Conservation (phyloP, 2,888 invertebrate species). For the Drosophila mettleri region DNA sequence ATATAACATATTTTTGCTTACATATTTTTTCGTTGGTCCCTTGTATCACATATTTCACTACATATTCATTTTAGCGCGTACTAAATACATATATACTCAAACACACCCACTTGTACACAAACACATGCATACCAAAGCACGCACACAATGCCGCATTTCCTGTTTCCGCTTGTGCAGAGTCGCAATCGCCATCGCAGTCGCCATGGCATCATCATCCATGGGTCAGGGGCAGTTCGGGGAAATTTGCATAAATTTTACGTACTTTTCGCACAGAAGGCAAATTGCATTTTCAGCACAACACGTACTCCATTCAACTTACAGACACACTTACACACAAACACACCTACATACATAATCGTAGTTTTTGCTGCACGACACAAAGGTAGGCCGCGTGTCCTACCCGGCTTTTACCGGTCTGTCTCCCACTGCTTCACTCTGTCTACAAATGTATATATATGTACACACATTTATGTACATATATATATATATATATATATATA, state of each 20-base stretch:
- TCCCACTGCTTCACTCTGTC: constrained; percentile 29
- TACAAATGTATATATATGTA: not conserved
- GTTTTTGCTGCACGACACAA: constrained; percentile 56
- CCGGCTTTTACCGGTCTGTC: constrained; percentile 12
- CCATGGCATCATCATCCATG: constrained; percentile 22
- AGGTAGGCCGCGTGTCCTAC: constrained; percentile 72
- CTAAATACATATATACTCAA: constrained; percentile 44
- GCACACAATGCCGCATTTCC: constrained; percentile 73
- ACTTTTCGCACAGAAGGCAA: constrained; percentile 79
- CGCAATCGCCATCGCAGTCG: constrained; percentile 46
- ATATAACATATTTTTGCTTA: constrained; percentile 17
- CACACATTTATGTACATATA: not conserved
- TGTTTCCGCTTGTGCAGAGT: constrained; percentile 72
- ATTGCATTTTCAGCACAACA: constrained; percentile 80
- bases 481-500: constrained; percentile 11
- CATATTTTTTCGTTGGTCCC: constrained; percentile 21
- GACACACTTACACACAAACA: constrained; percentile 10
- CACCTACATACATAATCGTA: constrained; percentile 42
- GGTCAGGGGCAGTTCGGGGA: constrained; percentile 54
- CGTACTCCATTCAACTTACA: constrained; percentile 75
- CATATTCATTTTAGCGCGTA: constrained; percentile 72
- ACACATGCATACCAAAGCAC: constrained; percentile 19
- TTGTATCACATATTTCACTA: constrained; percentile 70
- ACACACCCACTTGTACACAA: constrained; percentile 11
- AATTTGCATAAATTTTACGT: constrained; percentile 79